phyloP scores from a whole-genome alignment of 1,140 invertebrate genomes.

The Gonatopus flavifemur region DNA sequence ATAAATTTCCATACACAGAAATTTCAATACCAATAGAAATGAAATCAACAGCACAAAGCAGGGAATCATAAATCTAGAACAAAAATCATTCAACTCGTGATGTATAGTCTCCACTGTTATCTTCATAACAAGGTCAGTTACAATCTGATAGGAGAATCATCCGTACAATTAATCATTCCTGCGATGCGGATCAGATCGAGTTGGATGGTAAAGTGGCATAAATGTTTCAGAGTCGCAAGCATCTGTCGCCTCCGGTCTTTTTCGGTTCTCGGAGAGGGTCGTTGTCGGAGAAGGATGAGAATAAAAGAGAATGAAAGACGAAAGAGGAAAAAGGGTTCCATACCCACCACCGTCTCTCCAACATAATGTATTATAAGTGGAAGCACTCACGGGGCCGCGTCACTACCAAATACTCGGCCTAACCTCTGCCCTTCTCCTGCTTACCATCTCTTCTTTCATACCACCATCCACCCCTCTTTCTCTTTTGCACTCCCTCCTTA shows the following conservation, averaged over 20 bases:
- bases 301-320: slow-evolving; percentile 8
- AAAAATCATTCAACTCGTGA: slow-evolving; percentile 19
- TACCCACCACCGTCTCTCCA: too few species aligned
- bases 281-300: slow-evolving; percentile 28
- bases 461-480: not conserved
- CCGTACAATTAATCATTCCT: too few species aligned
- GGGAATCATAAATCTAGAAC: too few species aligned
- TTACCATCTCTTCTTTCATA: not conserved
- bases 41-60: too few species aligned
- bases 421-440: not conserved
- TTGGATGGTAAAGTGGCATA: slow-evolving; percentile 15
- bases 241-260: slow-evolving; percentile 28
- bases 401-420: slow-evolving; percentile 39
- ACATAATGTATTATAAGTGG: slow-evolving; percentile 43
- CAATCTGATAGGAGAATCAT: too few species aligned
- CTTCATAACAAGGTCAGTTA: too few species aligned
- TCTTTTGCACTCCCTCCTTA: slow-evolving; percentile 11
- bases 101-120: too few species aligned
- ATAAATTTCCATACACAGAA: too few species aligned
- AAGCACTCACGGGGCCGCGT: slow-evolving; percentile 37
- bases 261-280: slow-evolving; percentile 7
- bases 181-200: too few species aligned
- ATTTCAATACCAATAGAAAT: too few species aligned
- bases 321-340: slow-evolving; percentile 6
- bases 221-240: slow-evolving; percentile 27